A percentile compares a stretch with the other conserved stretches of the same genome.
Evolutionary conservation across 2,888 invertebrate genomes (phyloP).

Genomic region (Phytoseiulus persimilis): DNA sequence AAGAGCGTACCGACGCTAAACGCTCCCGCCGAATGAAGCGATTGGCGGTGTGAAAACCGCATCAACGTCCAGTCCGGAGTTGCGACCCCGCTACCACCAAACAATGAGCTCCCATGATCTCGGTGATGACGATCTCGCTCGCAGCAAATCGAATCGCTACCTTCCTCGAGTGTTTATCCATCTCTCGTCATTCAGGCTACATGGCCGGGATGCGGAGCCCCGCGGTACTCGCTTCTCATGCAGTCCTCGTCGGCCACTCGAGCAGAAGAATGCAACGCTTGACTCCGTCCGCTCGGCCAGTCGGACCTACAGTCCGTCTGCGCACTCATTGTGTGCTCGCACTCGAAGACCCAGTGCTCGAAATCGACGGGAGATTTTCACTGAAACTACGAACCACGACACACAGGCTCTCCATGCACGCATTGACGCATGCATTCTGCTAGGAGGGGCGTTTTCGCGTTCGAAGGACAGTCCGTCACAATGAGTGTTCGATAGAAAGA

Average conservation of each 20-base stretch:
- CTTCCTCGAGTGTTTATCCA: background rate
- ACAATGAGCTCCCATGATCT: background rate
- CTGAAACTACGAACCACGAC: background rate
- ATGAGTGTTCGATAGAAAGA: background rate
- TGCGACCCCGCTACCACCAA: background rate
- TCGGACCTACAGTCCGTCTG: background rate
- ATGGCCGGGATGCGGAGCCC: too few relatives aligned
- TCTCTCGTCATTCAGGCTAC: background rate
- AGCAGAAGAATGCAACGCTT: background rate
- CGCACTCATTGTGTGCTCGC: background rate
- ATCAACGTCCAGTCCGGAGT: background rate
- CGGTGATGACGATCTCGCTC: background rate
- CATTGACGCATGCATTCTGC: background rate
- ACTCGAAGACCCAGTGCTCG: background rate
- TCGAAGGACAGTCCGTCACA: background rate
- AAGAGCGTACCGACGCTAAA: background rate
- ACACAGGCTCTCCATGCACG: background rate
- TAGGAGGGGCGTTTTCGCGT: background rate
- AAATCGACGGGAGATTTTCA: background rate
- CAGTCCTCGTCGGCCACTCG: background rate
- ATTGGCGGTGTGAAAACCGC: background rate
- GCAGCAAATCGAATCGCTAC: background rate
- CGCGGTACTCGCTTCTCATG: background rate
- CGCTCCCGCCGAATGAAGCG: background rate
- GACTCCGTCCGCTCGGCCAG: background rate